Evolutionary conservation across 2,888 invertebrate species (phyloP), one percentile per base, ranked within the genome.

Genomic region (Alsophila aescularia): DNA sequence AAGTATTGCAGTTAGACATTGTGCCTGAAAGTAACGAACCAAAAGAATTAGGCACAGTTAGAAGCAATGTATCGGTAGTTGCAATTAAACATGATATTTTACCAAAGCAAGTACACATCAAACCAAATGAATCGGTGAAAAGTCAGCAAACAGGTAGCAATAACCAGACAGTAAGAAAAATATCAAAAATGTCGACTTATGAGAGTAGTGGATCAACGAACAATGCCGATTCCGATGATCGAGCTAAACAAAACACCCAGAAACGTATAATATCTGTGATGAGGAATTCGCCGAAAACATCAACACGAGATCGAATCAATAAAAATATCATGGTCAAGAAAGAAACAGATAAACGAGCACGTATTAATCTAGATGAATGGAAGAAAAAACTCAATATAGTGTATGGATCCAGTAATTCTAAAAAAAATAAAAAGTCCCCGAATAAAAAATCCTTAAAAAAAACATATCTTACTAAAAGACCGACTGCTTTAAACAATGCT

Each of bases 1-100:
- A 85, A 73, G 90, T 92, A 53, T 79, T 92, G 52, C 82, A 88
- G 24, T 76, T 93, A 64, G 86, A 92, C 67, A 93, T 93, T 66
- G 64, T 83, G 67, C 90, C 93, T 18, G 79, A 85, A 39, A 64
- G 48, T 41, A 69, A 64, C 5, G 66, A 70, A 50, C 55, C 45
- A 15, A 60, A 54, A 27, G 62, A 72, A 44, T 60, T 65, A 41
- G 52, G 66, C 21, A 58, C 41, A 7, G 60, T 51, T 27, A 79
- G 73, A 52, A 78, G 64, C 48, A 91, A 90, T 64, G 72, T 85
- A 41, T 77, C 81, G 27, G 86, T 90, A 13, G 68, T 88, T 52
- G 66, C 82, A 37, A 41, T 85, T 31, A 64, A 79, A 44, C 80
- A 87, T 58, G 77, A 81, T 41, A 43, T 61, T 4, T 42, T 52